Conservation (phyloP, 1,140 invertebrate genomes). For the Holotrichia oblita region DNA sequence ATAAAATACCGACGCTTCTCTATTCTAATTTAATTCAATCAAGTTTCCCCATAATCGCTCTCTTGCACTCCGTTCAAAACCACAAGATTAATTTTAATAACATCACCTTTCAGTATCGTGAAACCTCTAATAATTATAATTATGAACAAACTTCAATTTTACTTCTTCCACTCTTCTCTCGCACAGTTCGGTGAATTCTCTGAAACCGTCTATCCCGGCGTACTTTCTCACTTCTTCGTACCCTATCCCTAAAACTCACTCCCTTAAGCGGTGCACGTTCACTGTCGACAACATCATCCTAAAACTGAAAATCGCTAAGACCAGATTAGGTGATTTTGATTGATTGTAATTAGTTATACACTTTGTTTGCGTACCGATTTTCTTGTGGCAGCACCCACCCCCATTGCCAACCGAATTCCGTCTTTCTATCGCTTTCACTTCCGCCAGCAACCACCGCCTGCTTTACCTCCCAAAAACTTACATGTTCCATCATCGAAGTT, state of each 20-base stretch:
- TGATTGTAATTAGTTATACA: slow-evolving; percentile 49
- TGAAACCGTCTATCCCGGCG: background rate
- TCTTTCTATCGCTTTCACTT: slow-evolving; percentile 10
- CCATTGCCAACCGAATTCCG: background rate
- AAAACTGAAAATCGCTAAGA: slow-evolving; percentile 34
- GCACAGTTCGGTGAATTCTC: background rate
- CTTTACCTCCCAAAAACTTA: slow-evolving; percentile 42
- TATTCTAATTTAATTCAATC: slow-evolving; percentile 42
- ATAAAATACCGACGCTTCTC: too few relatives aligned
- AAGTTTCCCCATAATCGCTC: background rate
- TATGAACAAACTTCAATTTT: slow-evolving; percentile 31
- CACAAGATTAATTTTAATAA: slow-evolving; percentile 29
- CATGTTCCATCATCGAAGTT: slow-evolving; percentile 42
- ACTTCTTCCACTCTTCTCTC: slow-evolving; percentile 20
- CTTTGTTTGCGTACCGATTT: slow-evolving; percentile 44
- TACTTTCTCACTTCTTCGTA: background rate
- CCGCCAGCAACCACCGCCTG: background rate
- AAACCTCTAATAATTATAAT: slow-evolving; percentile 34
- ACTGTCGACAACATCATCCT: background rate
- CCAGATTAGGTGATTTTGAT: slow-evolving; percentile 47
- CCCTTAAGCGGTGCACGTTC: slow-evolving; percentile 10
- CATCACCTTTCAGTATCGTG: slow-evolving; percentile 31
- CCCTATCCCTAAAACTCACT: too few relatives aligned
- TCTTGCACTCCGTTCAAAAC: background rate
- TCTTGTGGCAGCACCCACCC: background rate